A percentile compares a stretch with the other conserved stretches of the same genome.
phyloP scores from a whole-genome alignment of 2,888 invertebrate species.

The Lasioglossum calceatum region DNA sequence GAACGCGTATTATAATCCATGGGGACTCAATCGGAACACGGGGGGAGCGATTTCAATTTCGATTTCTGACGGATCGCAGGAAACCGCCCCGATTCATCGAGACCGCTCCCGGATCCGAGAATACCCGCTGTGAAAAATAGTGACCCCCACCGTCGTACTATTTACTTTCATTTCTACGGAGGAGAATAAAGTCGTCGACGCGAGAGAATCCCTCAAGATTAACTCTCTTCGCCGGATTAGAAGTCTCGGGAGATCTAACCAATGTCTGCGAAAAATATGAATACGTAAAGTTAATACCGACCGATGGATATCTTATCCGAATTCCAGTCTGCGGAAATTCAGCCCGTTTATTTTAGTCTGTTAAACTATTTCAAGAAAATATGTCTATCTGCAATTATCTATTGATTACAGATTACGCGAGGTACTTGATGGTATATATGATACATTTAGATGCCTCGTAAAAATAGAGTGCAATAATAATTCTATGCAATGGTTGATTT shows the following conservation, averaged over 20 bases:
- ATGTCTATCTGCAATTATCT: too few relatives aligned
- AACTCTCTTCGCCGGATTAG: neutral
- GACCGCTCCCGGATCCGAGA: neutral
- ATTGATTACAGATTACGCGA: too few relatives aligned
- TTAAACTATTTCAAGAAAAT: too few relatives aligned
- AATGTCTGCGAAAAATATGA: neutral
- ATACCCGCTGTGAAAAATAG: neutral
- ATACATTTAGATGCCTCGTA: too few relatives aligned
- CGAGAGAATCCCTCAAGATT: conserved; percentile 7
- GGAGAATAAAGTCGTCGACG: neutral
- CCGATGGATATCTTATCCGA: neutral
- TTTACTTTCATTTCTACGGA: conserved; percentile 4
- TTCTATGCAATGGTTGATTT: too few relatives aligned
- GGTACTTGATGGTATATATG: too few relatives aligned
- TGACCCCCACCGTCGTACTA: neutral
- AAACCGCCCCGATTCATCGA: neutral
- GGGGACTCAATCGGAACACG: conserved; percentile 1
- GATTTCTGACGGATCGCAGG: conserved; percentile 28
- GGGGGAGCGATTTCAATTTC: conserved; percentile 49
- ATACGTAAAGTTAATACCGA: neutral
- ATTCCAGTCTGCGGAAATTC: neutral
- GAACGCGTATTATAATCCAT: conserved; percentile 45
- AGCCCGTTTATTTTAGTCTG: neutral
- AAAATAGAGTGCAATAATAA: too few relatives aligned
- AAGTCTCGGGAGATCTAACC: neutral